Evolutionary conservation across 37 sponge, comb jelly and placozoan species (phyloP), one percentile per base, ranked within the genome.

Genomic region (Hexactinellida sp.): DNA sequence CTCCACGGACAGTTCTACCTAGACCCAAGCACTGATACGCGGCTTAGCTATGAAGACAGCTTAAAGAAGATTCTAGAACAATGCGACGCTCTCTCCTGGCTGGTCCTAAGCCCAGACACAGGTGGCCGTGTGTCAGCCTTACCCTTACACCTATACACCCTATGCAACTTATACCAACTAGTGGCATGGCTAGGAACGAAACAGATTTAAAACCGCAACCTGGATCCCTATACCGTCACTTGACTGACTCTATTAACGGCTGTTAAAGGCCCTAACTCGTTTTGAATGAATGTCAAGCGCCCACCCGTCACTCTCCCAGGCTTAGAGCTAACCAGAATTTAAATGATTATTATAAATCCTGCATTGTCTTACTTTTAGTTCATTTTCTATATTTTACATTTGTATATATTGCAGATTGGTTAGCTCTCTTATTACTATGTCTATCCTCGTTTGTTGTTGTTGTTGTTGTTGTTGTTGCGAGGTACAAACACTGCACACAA

Each of bases 341-440:
- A 63, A 41, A 63, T n/a, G 52, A 47, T 19, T 47, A 47, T 47
- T 47, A n/a, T n/a, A 13, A 41, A 5, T 7, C 76, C 76, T 63
- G 76, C 76, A 63, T 21, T 63, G 10, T 41, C 25, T 63, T 25
- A 63, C 76, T 63, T 63, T 63, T 63, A 63, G 52, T 63, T n/a
- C 76, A 41, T 63, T 63, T 63, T 63, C 76, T 63, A 63, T 32
- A 63, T 63, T 63, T 63, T 63, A 63, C 76, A 63, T 63, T 25
- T 63, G 76, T 63, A 63, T 63, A 63, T 63, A 63, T 63, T 63
- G 76, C 76, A 63, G 76, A 63, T 63, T 47, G 76, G 76, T 63
- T 63, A 63, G 76, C 30, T n/a, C 30, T 28, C 32, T 63, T 63
- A 63, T 63, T 25, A 23, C 13, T 25, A n/a, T 63, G 76, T 63